These are phyloP conservation scores for Magallana angulata DNA, from an alignment of 1,140 invertebrate genomes.

Conservation along the genomic window DNA sequence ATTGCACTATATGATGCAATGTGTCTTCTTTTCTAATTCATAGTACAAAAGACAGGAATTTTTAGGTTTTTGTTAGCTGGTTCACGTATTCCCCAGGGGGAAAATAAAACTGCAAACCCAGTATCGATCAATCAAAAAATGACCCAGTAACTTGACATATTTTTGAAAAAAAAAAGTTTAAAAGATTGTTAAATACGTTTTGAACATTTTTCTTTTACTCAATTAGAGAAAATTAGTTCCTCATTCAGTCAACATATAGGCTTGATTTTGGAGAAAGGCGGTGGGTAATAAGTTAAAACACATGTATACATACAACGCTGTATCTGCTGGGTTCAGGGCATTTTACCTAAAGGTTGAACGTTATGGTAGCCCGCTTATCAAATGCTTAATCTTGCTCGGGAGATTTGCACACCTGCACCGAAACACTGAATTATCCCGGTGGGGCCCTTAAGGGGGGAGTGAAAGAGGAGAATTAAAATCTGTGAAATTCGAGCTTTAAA, in stretches of 20 bases:
- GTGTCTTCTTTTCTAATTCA: background rate
- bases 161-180: background rate
- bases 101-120: background rate
- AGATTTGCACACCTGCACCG: constrained; percentile 32
- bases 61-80: background rate
- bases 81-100: background rate
- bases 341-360: constrained; percentile 28
- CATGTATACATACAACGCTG: constrained; percentile 13
- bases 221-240: constrained; percentile 15
- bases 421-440: constrained; percentile 27
- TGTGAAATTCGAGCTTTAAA: constrained; percentile 28
- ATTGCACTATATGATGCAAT: background rate
- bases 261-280: background rate
- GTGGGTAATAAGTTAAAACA: constrained; percentile 27
- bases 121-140: background rate
- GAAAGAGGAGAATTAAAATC: constrained; percentile 26
- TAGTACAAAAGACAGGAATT: background rate
- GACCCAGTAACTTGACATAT: background rate
- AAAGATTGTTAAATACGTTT: background rate
- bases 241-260: constrained; percentile 28
- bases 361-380: constrained; percentile 30
- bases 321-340: constrained; percentile 6
- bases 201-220: background rate
- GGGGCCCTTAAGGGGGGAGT: constrained; percentile 4
- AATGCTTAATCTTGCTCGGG: constrained; percentile 30